Percentiles rank a stretch among this genome's conserved stretches.
phyloP scores from a whole-genome alignment of 2,113 vertebrate genomes.

The Silurus glanis region DNA sequence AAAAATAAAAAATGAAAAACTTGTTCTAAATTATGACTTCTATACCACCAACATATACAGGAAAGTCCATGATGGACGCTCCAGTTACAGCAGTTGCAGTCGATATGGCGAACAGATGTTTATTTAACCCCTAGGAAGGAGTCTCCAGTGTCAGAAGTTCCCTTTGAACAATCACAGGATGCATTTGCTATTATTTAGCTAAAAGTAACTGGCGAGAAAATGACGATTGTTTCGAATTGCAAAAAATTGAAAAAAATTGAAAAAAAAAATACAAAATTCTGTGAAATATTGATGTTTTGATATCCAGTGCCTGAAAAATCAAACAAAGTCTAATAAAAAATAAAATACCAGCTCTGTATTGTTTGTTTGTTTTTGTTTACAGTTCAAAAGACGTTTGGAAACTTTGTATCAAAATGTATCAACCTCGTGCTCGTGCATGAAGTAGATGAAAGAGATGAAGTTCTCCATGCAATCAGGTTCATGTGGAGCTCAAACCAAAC shows the following conservation, averaged over 20 bases:
- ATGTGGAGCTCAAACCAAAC: conserved; percentile 1
- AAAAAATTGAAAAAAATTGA: too few species aligned
- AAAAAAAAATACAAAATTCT: too few species aligned
- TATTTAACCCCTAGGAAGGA: background rate
- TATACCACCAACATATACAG: background rate
- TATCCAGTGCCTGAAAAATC: background rate
- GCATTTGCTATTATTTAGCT: too few species aligned
- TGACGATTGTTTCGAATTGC: too few species aligned
- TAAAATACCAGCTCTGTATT: too few species aligned
- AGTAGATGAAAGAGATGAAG: conserved; percentile 1
- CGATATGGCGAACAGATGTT: background rate
- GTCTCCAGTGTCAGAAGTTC: background rate
- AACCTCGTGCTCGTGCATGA: background rate
- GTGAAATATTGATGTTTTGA: background rate
- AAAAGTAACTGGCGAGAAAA: too few species aligned
- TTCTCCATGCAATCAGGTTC: background rate
- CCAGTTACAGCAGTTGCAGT: background rate
- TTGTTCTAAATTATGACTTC: too few species aligned
- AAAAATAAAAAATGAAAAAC: too few species aligned
- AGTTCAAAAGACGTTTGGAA: background rate
- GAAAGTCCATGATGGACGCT: background rate
- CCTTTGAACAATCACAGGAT: too few species aligned
- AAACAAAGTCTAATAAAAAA: background rate
- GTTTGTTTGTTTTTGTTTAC: background rate
- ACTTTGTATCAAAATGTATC: background rate